Conservation (phyloP, 2,797 vertebrate genomes). For the Sternarchorhynchus goeldii region DNA sequence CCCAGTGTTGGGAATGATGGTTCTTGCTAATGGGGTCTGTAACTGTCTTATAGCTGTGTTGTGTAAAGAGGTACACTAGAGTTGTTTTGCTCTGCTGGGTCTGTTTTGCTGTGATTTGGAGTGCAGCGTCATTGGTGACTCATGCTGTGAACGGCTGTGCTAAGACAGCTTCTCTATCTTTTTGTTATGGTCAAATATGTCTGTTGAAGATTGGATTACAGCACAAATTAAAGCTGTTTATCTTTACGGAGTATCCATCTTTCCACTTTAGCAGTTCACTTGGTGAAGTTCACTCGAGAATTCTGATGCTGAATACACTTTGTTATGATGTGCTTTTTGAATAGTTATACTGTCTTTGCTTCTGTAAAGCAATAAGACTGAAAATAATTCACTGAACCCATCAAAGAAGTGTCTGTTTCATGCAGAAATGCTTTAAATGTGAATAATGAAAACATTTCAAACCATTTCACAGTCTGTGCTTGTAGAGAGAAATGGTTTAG, state of each 20-base stretch:
- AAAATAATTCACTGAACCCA: not conserved
- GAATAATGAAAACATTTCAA: not conserved
- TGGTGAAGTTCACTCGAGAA: not conserved
- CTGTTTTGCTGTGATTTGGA: constrained; percentile 10
- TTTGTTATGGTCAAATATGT: constrained; percentile 25
- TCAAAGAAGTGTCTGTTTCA: not conserved
- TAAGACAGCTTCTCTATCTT: constrained; percentile 31
- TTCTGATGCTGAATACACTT: not conserved
- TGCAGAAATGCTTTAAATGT: not conserved
- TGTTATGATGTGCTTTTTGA: constrained; percentile 3
- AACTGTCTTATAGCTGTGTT: constrained; percentile 1
- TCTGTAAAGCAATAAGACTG: not conserved
- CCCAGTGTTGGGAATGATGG: not conserved
- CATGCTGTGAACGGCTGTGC: not conserved
- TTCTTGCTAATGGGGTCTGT: not conserved
- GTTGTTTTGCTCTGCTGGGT: constrained; percentile 11
- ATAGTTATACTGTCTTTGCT: not conserved
- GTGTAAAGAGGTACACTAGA: not conserved
- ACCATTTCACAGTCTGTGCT: not conserved
- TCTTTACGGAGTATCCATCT: not conserved
- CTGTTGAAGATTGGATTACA: constrained; percentile 12
- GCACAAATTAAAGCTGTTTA: not conserved
- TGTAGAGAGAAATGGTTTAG: not conserved
- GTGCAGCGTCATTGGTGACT: not conserved
- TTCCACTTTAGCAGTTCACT: not conserved